Conservation (phyloP, 2,113 vertebrate species). For the Plotosus lineatus region DNA sequence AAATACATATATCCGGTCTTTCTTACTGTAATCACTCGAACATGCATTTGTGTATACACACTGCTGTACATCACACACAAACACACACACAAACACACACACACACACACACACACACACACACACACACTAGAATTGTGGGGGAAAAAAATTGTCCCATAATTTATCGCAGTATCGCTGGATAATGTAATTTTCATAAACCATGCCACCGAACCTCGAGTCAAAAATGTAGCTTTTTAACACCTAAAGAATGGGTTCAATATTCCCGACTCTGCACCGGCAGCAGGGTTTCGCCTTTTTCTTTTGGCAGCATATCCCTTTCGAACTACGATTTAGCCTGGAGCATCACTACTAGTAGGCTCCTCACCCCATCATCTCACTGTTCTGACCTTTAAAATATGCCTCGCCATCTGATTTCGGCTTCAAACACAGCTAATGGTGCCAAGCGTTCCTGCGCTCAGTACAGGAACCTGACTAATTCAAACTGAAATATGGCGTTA, state of each 20-base stretch:
- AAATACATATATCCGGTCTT: no score
- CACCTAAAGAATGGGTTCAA: neutral
- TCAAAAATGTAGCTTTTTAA: neutral
- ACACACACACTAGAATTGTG: no score
- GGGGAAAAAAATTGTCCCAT: neutral
- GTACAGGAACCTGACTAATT: neutral
- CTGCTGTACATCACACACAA: no score
- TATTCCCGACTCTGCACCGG: constrained; percentile 3
- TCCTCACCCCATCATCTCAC: constrained; percentile 60
- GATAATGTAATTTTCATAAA: neutral
- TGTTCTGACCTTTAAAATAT: constrained; percentile 70
- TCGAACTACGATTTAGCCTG: constrained; percentile 39
- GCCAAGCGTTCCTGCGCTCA: neutral
- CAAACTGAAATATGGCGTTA: constrained; percentile 33
- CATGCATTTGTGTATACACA: no score
- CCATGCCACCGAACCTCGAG: neutral
- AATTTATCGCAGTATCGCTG: neutral
- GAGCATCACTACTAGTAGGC: constrained; percentile 59
- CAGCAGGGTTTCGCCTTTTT: neutral
- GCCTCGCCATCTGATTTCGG: constrained; percentile 66
- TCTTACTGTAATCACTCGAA: no score
- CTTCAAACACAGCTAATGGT: constrained; percentile 53
- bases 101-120: no score
- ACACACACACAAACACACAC: no score
- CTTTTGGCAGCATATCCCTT: constrained; percentile 26